Evolutionary conservation across 2,797 vertebrate species (phyloP).

Genomic region (Microctenopoma lineatum): DNA sequence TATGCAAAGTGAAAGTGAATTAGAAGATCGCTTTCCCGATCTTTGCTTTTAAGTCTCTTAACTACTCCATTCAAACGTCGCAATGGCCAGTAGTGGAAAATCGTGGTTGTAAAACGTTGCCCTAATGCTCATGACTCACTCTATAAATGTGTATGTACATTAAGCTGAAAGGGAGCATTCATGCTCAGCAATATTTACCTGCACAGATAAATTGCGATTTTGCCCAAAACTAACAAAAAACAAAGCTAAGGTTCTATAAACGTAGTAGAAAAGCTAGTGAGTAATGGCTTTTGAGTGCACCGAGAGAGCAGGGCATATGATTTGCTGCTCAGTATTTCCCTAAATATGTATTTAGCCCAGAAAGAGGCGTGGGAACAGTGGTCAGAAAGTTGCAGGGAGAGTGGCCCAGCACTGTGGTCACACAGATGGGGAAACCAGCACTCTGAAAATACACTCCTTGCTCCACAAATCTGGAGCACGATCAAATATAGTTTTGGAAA

Average conservation of each 20-base stretch:
- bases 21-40: background rate
- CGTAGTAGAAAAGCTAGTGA: slow-evolving; percentile 40
- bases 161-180: slow-evolving; percentile 45
- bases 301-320: slow-evolving; percentile 59
- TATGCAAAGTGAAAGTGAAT: slow-evolving; percentile 10
- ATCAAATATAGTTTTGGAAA: slow-evolving; percentile 64
- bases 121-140: slow-evolving; percentile 15
- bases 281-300: slow-evolving; percentile 60
- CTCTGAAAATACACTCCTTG: slow-evolving; percentile 79
- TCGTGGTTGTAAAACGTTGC: slow-evolving; percentile 8
- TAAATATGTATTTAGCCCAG: slow-evolving; percentile 79
- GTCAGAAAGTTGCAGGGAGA: slow-evolving; percentile 68
- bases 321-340: slow-evolving; percentile 74
- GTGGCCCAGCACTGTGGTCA: slow-evolving; percentile 73
- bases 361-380: slow-evolving; percentile 79
- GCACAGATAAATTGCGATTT: slow-evolving; percentile 50
- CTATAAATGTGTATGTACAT: slow-evolving; percentile 1
- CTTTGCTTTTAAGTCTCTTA: background rate
- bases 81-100: slow-evolving; percentile 13
- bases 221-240: slow-evolving; percentile 36
- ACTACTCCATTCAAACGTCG: slow-evolving; percentile 7
- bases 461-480: slow-evolving; percentile 70
- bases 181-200: slow-evolving; percentile 32
- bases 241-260: slow-evolving; percentile 23
- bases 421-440: slow-evolving; percentile 82